A percentile compares a stretch with the other conserved stretches of the same genome.
These are phyloP conservation scores for Narcine bancroftii DNA, from an alignment of 2,113 vertebrate genomes.

Conservation along the genomic window DNA sequence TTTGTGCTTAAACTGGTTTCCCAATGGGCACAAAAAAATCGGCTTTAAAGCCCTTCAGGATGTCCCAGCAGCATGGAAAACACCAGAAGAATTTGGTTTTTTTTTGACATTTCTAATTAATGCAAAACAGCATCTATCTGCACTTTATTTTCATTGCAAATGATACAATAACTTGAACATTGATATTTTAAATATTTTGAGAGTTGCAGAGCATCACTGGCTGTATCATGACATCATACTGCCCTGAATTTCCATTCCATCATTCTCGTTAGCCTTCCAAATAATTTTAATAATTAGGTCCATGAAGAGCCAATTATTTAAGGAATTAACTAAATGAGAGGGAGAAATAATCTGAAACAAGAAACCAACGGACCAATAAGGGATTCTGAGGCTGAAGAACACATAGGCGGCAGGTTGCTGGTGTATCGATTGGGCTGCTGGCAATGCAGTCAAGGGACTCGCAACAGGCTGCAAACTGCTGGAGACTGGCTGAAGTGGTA, in stretches of 20 bases:
- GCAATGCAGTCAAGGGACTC: too few relatives aligned
- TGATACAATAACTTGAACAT: neutral
- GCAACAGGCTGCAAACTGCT: too few relatives aligned
- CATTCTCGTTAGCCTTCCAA: neutral
- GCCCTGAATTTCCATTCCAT: neutral
- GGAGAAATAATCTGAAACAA: too few relatives aligned
- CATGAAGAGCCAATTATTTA: neutral
- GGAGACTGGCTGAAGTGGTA: too few relatives aligned
- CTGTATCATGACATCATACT: neutral
- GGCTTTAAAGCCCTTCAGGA: neutral
- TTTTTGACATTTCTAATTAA: neutral
- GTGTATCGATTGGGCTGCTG: too few relatives aligned
- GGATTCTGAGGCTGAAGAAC: too few relatives aligned
- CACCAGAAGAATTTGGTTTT: neutral
- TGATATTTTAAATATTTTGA: neutral
- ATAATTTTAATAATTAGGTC: neutral
- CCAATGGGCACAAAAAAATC: neutral
- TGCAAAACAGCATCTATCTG: neutral
- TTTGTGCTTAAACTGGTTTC: neutral
- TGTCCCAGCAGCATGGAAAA: neutral
- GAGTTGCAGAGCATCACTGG: neutral
- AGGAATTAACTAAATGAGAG: too few relatives aligned
- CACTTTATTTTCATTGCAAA: neutral
- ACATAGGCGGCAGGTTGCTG: too few relatives aligned
- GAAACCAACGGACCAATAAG: too few relatives aligned